Conservation (phyloP, 2,113 vertebrate genomes). For the Eptesicus fuscus region DNA sequence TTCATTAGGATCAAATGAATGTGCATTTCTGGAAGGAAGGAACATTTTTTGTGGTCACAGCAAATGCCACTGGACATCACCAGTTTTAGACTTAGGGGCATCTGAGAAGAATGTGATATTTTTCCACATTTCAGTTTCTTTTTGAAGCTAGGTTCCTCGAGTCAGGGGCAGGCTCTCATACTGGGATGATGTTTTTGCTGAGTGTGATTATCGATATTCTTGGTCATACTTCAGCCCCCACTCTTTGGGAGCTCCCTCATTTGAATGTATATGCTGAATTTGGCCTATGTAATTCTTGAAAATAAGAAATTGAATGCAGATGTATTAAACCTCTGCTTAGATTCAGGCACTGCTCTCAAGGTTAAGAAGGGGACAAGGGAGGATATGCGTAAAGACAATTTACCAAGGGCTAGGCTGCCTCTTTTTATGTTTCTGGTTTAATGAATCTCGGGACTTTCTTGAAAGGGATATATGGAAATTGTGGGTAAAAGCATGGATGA, state of each 20-base stretch:
- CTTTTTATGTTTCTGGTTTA: neutral
- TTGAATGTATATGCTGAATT: neutral
- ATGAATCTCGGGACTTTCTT: slow-evolving; percentile 18
- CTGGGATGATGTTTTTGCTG: slow-evolving; percentile 35
- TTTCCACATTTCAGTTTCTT: slow-evolving; percentile 63
- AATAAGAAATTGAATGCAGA: slow-evolving; percentile 14
- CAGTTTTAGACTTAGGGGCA: slow-evolving; percentile 54
- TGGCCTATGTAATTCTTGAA: neutral
- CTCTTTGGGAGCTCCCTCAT: neutral
- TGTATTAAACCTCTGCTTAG: neutral
- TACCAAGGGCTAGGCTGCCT: neutral
- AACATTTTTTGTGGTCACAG: slow-evolving; percentile 72
- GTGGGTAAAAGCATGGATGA: neutral
- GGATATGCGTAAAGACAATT: neutral
- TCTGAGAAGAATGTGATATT: slow-evolving; percentile 65
- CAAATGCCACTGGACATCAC: slow-evolving; percentile 69
- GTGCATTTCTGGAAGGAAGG: slow-evolving; percentile 65
- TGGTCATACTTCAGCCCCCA: neutral
- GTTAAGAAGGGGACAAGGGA: neutral
- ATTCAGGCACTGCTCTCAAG: neutral
- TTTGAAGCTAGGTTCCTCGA: slow-evolving; percentile 59
- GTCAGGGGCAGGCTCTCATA: slow-evolving; percentile 33
- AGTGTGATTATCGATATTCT: slow-evolving; percentile 9
- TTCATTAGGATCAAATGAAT: slow-evolving; percentile 70
- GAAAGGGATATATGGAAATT: slow-evolving; percentile 27